Evolutionary conservation across 2,888 invertebrate species (phyloP).

Genomic region (Cyclophora punctaria): DNA sequence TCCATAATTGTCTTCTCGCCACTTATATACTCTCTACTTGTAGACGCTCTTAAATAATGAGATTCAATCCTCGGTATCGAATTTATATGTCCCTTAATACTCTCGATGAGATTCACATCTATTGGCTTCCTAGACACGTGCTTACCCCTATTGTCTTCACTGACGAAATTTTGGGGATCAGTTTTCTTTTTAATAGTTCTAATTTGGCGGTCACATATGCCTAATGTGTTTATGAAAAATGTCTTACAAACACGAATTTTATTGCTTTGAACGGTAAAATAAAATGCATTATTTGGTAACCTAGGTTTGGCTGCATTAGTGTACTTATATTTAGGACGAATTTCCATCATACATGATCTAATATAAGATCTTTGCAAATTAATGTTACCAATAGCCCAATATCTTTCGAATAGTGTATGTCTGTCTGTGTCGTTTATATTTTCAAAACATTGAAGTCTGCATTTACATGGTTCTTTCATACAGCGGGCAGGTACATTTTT

Average conservation of each 20-base stretch:
- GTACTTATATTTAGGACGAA: constrained; percentile 15
- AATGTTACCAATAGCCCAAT: constrained; percentile 10
- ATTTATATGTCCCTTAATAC: constrained; percentile 1
- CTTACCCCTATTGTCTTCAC: neutral
- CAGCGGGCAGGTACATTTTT: neutral
- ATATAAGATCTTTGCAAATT: constrained; percentile 12
- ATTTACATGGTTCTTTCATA: constrained; percentile 1
- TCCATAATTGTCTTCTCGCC: constrained; percentile 11
- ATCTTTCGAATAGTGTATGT: constrained; percentile 5
- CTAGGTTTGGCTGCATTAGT: constrained; percentile 10
- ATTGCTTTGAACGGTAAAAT: constrained; percentile 4
- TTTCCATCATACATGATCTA: constrained; percentile 10
- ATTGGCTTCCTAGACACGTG: neutral
- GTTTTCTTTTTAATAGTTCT: constrained; percentile 9
- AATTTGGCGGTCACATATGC: constrained; percentile 4
- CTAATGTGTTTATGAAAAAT: constrained; percentile 7
- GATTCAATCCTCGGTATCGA: constrained; percentile 8
- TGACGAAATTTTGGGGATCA: neutral
- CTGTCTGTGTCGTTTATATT: constrained; percentile 5
- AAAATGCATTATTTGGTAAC: constrained; percentile 9
- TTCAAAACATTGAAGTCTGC: constrained; percentile 5
- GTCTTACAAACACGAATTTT: constrained; percentile 6
- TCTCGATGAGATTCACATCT: neutral
- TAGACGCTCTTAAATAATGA: constrained; percentile 6
- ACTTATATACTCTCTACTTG: constrained; percentile 10